Conservation (phyloP, 2,797 vertebrate genomes). For the Ctenopoma multispine region DNA sequence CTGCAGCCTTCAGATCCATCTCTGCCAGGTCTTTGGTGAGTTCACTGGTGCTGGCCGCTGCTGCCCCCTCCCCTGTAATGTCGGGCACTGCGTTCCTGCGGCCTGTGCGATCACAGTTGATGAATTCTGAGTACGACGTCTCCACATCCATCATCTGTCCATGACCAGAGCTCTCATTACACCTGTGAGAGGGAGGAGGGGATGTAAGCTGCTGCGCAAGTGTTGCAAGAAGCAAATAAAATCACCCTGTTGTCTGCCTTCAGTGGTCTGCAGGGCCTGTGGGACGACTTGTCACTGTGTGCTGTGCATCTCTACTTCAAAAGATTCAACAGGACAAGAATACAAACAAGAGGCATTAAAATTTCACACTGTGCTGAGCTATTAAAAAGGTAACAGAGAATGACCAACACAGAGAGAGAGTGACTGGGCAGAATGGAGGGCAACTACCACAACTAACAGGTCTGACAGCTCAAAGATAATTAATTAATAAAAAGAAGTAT, state of each 20-base stretch:
- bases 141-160: constrained; percentile 96
- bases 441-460: constrained; percentile 21
- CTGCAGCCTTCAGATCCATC: constrained; percentile 85
- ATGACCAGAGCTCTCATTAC: constrained; percentile 87
- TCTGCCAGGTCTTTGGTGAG: constrained; percentile 90
- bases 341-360: background rate
- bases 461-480: constrained; percentile 10
- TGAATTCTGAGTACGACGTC: constrained; percentile 96
- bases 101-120: constrained; percentile 94
- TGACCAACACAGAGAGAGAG: constrained; percentile 8
- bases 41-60: constrained; percentile 85
- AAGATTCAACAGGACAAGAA: constrained; percentile 15
- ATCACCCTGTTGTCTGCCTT: constrained; percentile 26
- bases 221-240: constrained; percentile 24
- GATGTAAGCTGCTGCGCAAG: constrained; percentile 34
- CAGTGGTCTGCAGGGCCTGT: constrained; percentile 5
- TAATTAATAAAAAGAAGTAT: constrained; percentile 33
- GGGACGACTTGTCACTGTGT: constrained; percentile 5
- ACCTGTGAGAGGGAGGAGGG: constrained; percentile 62
- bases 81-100: constrained; percentile 96
- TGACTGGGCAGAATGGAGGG: constrained; percentile 17
- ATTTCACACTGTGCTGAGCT: constrained; percentile 2
- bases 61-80: constrained; percentile 86
- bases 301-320: constrained; percentile 28
- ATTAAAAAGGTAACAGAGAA: constrained; percentile 10